Evolutionary conservation across 2,888 invertebrate species (phyloP).

Genomic region (Eutolmus rufibarbis): DNA sequence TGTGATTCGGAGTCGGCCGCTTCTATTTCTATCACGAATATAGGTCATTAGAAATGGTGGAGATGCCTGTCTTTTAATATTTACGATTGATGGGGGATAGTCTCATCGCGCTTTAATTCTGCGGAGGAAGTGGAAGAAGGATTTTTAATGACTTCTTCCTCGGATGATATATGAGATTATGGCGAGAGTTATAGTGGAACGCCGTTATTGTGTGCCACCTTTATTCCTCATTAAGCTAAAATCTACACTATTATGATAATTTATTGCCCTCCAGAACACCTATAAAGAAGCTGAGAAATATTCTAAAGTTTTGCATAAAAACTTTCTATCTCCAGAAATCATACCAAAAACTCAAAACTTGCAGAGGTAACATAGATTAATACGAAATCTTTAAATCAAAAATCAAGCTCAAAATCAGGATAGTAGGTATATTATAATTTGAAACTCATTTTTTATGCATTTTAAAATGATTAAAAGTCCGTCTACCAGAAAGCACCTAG

Average conservation of each 20-base stretch:
- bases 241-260: neutral
- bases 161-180: neutral
- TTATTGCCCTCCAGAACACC: neutral
- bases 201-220: neutral
- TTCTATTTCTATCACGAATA: constrained; percentile 40
- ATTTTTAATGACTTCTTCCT: neutral
- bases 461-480: too few species aligned
- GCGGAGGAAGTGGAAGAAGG: neutral
- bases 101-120: neutral
- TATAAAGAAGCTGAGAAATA: neutral
- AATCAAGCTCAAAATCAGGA: neutral
- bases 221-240: neutral
- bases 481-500: too few species aligned
- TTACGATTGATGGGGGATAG: constrained; percentile 34
- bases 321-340: neutral
- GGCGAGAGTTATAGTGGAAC: neutral
- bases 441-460: too few species aligned
- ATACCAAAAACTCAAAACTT: neutral
- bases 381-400: neutral
- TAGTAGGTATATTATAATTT: too few species aligned
- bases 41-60: constrained; percentile 32
- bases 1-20: constrained; percentile 25
- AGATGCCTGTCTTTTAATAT: constrained; percentile 34
- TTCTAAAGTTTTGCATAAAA: neutral
- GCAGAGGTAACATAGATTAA: neutral